These are phyloP conservation scores for Nerophis lumbriciformis DNA, from an alignment of 2,113 vertebrate genomes.

Conservation along the genomic window DNA sequence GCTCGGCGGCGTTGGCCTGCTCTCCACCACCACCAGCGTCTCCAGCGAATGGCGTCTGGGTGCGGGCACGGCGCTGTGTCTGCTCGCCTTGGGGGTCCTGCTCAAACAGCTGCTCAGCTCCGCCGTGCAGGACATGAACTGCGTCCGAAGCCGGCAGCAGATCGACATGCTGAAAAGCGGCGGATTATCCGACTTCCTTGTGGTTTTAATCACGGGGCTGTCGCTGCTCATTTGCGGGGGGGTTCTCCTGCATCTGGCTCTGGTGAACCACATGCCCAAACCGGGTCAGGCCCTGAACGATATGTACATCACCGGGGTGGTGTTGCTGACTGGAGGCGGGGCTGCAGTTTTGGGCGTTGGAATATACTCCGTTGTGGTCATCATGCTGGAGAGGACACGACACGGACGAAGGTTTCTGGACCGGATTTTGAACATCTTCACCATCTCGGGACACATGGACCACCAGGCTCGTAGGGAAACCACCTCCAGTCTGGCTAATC, in stretches of 20 bases:
- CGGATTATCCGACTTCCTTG: slow-evolving; percentile 81
- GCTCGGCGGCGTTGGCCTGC: slow-evolving; percentile 82
- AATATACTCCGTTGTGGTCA: slow-evolving; percentile 72
- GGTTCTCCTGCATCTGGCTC: slow-evolving; percentile 81
- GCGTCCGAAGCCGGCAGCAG: slow-evolving; percentile 81
- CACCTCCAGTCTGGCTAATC: slow-evolving; percentile 88
- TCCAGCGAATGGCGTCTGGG: slow-evolving; percentile 93
- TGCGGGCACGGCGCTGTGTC: slow-evolving; percentile 83
- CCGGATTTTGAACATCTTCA: slow-evolving; percentile 77
- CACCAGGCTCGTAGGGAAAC: slow-evolving; percentile 75
- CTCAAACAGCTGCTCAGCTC: slow-evolving; percentile 96
- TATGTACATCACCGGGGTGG: slow-evolving; percentile 89
- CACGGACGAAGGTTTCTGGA: slow-evolving; percentile 59
- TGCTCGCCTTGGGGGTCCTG: slow-evolving; percentile 86
- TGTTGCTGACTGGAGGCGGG: slow-evolving; percentile 77
- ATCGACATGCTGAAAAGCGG: slow-evolving; percentile 91
- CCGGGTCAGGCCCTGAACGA: slow-evolving; percentile 72
- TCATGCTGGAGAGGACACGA: slow-evolving; percentile 64
- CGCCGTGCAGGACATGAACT: slow-evolving; percentile 98
- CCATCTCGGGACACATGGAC: slow-evolving; percentile 81
- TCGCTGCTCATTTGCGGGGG: slow-evolving; percentile 82
- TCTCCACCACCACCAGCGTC: slow-evolving; percentile 91
- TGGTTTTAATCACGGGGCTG: slow-evolving; percentile 81
- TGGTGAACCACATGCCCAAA: slow-evolving; percentile 76
- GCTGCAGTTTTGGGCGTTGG: slow-evolving; percentile 77